Conservation (phyloP, 2,113 vertebrate genomes). For the Cheilinus undulatus region DNA sequence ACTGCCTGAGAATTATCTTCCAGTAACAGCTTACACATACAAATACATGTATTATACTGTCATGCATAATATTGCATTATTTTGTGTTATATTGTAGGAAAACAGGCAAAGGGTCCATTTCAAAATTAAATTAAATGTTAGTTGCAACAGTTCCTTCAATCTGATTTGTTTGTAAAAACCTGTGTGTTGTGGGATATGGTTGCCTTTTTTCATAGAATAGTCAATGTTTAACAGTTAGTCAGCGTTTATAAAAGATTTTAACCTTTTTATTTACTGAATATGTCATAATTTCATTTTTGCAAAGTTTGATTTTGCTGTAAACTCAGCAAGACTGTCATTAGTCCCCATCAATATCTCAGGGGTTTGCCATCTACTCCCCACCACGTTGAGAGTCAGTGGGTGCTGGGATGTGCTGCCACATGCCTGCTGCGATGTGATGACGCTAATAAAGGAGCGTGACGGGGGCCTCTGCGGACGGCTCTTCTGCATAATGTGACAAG, state of each 20-base stretch:
- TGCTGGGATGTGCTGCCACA: conserved; percentile 64
- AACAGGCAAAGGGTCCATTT: no score
- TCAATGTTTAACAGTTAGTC: not conserved
- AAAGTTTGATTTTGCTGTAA: conserved; percentile 6
- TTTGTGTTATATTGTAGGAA: no score
- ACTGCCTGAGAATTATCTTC: no score
- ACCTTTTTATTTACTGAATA: not conserved
- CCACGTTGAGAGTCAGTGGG: conserved; percentile 49
- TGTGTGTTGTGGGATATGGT: no score
- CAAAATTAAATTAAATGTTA: no score
- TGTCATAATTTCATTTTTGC: not conserved
- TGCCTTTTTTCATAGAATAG: not conserved
- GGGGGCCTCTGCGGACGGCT: conserved; percentile 44
- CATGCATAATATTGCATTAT: no score
- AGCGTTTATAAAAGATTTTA: not conserved
- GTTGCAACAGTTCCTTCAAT: no score
- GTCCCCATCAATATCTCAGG: conserved; percentile 66
- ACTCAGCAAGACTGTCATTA: conserved; percentile 66
- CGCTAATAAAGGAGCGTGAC: conserved; percentile 66
- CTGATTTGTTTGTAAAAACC: not conserved
- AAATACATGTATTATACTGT: no score
- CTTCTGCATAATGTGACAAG: conserved; percentile 41
- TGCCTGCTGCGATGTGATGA: conserved; percentile 61
- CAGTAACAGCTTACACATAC: no score
- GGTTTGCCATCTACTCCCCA: conserved; percentile 58